phyloP scores from a whole-genome alignment of 2,113 vertebrate species.

The Oenanthe oenanthe region DNA sequence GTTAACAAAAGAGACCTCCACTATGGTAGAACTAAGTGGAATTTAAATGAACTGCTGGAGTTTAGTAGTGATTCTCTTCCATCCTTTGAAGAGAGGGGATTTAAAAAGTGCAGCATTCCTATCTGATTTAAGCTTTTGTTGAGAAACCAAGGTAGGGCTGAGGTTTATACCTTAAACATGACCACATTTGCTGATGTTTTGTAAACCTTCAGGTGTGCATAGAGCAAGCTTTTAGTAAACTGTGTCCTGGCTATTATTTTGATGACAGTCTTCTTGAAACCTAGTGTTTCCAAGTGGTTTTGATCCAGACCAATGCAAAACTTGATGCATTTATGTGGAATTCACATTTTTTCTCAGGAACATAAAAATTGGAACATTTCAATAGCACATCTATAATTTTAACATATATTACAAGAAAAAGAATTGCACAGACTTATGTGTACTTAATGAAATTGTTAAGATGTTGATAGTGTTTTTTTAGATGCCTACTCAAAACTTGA shows the following conservation, averaged over 20 bases:
- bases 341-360: background rate
- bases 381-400: background rate
- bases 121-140: background rate
- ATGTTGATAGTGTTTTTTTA: background rate
- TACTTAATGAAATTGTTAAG: background rate
- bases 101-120: background rate
- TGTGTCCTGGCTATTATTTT: background rate
- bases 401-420: background rate
- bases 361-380: background rate
- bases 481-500: background rate
- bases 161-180: constrained; percentile 8
- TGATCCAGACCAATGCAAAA: background rate
- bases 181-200: background rate
- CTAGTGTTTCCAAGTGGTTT: background rate
- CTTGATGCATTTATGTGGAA: background rate
- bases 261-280: background rate
- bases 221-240: background rate
- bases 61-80: background rate
- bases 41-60: background rate
- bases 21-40: background rate
- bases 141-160: background rate
- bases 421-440: background rate
- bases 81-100: background rate
- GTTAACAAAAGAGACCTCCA: background rate
- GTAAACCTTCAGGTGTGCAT: background rate